Evolutionary conservation across 2,888 invertebrate genomes (phyloP).

Genomic region (Arge pagana): DNA sequence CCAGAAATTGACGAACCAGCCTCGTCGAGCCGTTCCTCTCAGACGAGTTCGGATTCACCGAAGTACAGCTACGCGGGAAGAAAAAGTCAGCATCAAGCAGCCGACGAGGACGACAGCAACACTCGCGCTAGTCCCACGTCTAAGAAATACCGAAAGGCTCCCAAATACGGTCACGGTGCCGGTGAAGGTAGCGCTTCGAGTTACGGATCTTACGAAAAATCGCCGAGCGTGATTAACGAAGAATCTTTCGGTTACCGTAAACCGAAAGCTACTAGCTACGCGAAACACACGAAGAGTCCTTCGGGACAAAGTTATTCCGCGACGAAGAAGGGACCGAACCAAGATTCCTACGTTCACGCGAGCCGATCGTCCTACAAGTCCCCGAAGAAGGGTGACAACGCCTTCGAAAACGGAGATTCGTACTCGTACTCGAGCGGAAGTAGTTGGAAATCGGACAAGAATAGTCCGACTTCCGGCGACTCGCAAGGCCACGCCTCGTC

Average conservation of each 20-base stretch:
- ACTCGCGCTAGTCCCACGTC: slow-evolving; percentile 24
- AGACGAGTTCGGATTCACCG: neutral
- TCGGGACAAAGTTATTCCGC: slow-evolving; percentile 22
- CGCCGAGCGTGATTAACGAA: slow-evolving; percentile 26
- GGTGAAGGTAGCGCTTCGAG: slow-evolving; percentile 27
- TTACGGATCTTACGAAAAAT: slow-evolving; percentile 8
- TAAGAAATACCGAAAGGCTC: slow-evolving; percentile 23
- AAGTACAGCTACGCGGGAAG: neutral
- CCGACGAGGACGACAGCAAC: slow-evolving; percentile 23
- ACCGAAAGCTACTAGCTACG: slow-evolving; percentile 29
- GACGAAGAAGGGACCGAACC: slow-evolving; percentile 26
- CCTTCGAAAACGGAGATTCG: slow-evolving; percentile 30
- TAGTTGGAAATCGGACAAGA: slow-evolving; percentile 33
- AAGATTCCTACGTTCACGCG: slow-evolving; percentile 21
- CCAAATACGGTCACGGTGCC: slow-evolving; percentile 29
- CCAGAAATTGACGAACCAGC: slow-evolving; percentile 36
- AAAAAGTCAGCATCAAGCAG: neutral
- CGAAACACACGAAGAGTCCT: slow-evolving; percentile 24
- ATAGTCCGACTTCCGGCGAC: slow-evolving; percentile 26
- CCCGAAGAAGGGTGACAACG: slow-evolving; percentile 28
- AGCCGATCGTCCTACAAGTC: slow-evolving; percentile 33
- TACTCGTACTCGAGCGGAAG: slow-evolving; percentile 32
- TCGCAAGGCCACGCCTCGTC: slow-evolving; percentile 8
- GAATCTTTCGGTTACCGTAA: slow-evolving; percentile 37
- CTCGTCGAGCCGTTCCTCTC: neutral